Base-by-base conservation (phyloP, 2,113 vertebrate genomes). In the Lucifuga dentata region DNA sequence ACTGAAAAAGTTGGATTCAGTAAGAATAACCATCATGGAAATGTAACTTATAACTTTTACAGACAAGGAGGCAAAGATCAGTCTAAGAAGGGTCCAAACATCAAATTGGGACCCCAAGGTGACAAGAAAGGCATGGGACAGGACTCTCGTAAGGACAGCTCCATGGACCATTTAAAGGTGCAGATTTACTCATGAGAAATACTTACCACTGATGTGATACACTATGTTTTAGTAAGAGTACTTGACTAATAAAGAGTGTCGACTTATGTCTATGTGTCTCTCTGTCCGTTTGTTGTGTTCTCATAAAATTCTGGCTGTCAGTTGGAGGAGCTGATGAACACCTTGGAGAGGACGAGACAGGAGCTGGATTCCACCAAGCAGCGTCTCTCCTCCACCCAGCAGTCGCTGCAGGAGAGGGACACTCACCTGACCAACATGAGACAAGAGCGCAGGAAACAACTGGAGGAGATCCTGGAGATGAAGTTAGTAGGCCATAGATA, bases 401-500 rank as follows among this genome's bases (percentile, higher is more conserved):
- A 98, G 78, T 98, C 98, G 15, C 87, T 99, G 83, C 92, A 96
- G 62, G 98, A 99, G 74, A 94, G 96, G 52, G 98, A 99, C 79
- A 91, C 95, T 4, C 96, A 99, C 78, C 90, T 99, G 82, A 95
- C 95, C 75, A 99, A 97, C 87, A 94, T 99, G 79, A 93, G 97
- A 63, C 94, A 97, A 67, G 98, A 99, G 51, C 84, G 96, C 69
- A 93, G 97, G 78, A 98, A 98, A 73, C 98, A 99, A 86, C 94
- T 99, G 26, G 97, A 99, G 88, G 98, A 99, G 89, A 98, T 99
- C 83, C 92, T 99, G 45, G 98, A 99, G 89, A 99, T 99, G 98
- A 99, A 99, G 98, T 99, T 83, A 94, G 97, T 92, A n/a, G n/a
- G n/a, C n/a, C n/a, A n/a, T n/a, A n/a, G n/a, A n/a, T n/a, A n/a